phyloP scores from a whole-genome alignment of 2,888 invertebrate species.

The Trachelus stipa region DNA sequence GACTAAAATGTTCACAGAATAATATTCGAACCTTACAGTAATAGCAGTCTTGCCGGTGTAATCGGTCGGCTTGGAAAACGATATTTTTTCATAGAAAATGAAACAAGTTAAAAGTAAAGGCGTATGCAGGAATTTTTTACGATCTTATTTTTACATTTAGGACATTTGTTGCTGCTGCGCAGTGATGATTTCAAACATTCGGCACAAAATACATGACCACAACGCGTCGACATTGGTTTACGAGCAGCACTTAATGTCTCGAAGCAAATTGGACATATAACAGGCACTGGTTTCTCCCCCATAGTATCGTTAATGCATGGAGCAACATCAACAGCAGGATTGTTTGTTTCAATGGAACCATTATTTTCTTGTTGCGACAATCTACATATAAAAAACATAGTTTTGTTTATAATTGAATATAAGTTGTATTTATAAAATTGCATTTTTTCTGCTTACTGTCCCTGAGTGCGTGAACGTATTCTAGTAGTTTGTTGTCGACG shows the following conservation, averaged over 20 bases:
- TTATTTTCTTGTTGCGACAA: neutral
- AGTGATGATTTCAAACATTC: slow-evolving; percentile 41
- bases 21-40: neutral
- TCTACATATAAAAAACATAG: neutral
- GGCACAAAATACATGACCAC: slow-evolving; percentile 54
- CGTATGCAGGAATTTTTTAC: slow-evolving; percentile 42
- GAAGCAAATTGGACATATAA: slow-evolving; percentile 52
- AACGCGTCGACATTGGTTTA: slow-evolving; percentile 49
- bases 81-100: neutral
- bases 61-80: neutral
- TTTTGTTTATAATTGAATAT: neutral
- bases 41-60: neutral
- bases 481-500: neutral
- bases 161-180: slow-evolving; percentile 38
- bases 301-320: slow-evolving; percentile 29
- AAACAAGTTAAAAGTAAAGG: slow-evolving; percentile 43
- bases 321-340: neutral
- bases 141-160: slow-evolving; percentile 41
- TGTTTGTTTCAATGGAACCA: neutral
- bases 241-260: slow-evolving; percentile 39
- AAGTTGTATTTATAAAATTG: neutral
- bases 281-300: slow-evolving; percentile 13
- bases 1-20: neutral
- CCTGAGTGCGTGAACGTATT: neutral
- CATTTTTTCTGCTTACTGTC: neutral